Percentiles rank a stretch among this genome's conserved stretches.
Evolutionary conservation across 2,888 invertebrate genomes (phyloP).

Genomic region (Eupithecia centaureata): DNA sequence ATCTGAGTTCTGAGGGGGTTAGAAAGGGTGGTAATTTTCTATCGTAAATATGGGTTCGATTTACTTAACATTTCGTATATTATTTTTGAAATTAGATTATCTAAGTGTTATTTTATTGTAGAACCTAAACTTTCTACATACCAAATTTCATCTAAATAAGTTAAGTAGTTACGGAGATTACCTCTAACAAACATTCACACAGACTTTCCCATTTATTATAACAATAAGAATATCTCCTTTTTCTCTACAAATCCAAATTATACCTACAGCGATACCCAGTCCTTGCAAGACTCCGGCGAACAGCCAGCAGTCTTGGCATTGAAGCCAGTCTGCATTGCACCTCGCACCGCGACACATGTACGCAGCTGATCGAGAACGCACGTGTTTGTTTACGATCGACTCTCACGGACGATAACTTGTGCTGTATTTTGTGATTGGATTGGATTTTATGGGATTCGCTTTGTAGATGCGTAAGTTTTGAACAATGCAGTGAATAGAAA

Average conservation of each 20-base stretch:
- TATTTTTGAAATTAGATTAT: too few species aligned
- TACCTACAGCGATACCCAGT: conserved; percentile 55
- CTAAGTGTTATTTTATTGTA: too few species aligned
- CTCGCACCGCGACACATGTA: conserved; percentile 47
- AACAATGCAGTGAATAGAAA: neutral
- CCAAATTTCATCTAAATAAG: too few species aligned
- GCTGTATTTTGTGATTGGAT: conserved; percentile 16
- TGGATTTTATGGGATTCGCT: conserved; percentile 17
- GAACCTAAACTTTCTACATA: too few species aligned
- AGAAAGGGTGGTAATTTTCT: too few species aligned
- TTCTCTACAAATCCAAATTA: neutral
- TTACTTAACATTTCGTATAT: too few species aligned
- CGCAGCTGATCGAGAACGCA: conserved; percentile 37
- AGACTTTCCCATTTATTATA: too few species aligned
- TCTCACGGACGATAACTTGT: conserved; percentile 34
- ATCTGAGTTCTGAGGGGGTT: too few species aligned
- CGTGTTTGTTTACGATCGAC: conserved; percentile 50
- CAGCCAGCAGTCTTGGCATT: conserved; percentile 51
- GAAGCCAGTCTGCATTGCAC: conserved; percentile 56
- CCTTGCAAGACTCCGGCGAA: conserved; percentile 59
- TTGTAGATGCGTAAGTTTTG: conserved; percentile 36
- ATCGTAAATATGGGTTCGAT: too few species aligned
- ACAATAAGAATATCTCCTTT: too few species aligned
- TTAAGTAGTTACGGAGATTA: too few species aligned
- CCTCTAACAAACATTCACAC: too few species aligned